phyloP scores from a whole-genome alignment of 2,113 vertebrate species.

The Alligator mississippiensis region DNA sequence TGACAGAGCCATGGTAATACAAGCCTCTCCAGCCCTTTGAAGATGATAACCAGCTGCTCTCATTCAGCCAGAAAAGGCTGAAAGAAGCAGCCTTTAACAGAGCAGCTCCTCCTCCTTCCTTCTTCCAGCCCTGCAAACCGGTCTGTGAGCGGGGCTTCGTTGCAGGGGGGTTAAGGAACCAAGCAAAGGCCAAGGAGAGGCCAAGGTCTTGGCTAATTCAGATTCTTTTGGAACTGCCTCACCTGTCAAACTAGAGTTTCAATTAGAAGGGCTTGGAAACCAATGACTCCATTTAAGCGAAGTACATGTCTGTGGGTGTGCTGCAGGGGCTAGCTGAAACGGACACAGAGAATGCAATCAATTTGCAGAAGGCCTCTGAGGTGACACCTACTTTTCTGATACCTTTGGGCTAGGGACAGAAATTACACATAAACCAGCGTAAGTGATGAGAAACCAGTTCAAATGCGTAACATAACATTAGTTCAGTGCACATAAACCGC shows the following conservation, averaged over 20 bases:
- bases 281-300: background rate
- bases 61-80: background rate
- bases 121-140: background rate
- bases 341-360: background rate
- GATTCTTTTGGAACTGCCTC: slow-evolving; percentile 12
- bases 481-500: too few relatives aligned
- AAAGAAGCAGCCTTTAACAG: background rate
- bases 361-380: background rate
- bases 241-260: background rate
- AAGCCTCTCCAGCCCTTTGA: background rate
- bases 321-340: background rate
- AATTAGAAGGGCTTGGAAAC: slow-evolving; percentile 10
- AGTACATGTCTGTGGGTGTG: slow-evolving; percentile 2
- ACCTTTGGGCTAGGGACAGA: too few relatives aligned
- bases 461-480: too few relatives aligned
- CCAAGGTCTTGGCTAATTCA: background rate
- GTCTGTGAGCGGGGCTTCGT: background rate
- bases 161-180: slow-evolving; percentile 28
- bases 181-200: slow-evolving; percentile 28
- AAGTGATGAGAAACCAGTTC: too few relatives aligned
- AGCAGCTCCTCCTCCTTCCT: background rate
- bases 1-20: background rate
- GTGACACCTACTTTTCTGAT: background rate
- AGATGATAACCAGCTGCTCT: background rate
- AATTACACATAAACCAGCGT: too few relatives aligned